These are phyloP conservation scores for Myotis vivesi DNA, from an alignment of 2,797 vertebrate species.

Conservation along the genomic window DNA sequence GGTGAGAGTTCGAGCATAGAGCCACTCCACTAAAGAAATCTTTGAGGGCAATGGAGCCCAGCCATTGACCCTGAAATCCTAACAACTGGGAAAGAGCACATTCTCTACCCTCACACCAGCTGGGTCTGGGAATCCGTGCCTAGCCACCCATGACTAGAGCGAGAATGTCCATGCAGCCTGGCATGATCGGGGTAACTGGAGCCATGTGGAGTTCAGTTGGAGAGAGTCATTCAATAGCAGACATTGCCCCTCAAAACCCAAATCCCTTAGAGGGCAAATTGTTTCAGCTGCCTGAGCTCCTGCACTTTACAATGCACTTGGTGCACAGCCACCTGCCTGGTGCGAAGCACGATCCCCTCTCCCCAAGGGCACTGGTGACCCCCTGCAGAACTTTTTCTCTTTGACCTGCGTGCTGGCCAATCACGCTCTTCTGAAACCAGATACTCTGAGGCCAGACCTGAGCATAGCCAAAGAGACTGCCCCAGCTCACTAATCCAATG, in stretches of 20 bases:
- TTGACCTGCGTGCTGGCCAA: constrained; percentile 66
- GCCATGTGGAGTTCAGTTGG: constrained; percentile 26
- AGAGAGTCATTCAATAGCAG: constrained; percentile 48
- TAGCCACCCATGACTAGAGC: constrained; percentile 9
- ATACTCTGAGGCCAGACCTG: constrained; percentile 59
- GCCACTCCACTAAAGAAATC: background rate
- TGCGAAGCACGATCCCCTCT: constrained; percentile 61
- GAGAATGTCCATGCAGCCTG: constrained; percentile 48
- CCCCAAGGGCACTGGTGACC: constrained; percentile 69
- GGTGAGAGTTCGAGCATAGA: background rate
- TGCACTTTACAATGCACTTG: constrained; percentile 42
- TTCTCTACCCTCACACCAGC: background rate
- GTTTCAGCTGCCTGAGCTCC: constrained; percentile 65
- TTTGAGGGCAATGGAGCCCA: background rate
- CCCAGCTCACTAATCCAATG: constrained; percentile 69
- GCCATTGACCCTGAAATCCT: constrained; percentile 25
- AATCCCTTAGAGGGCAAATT: constrained; percentile 63
- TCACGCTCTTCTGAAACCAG: constrained; percentile 72
- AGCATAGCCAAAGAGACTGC: constrained; percentile 59
- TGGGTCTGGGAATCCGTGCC: background rate
- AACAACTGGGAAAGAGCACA: background rate
- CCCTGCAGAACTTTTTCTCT: constrained; percentile 67
- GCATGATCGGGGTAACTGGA: constrained; percentile 59
- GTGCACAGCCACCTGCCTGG: constrained; percentile 44
- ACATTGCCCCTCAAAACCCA: constrained; percentile 57